A percentile compares a stretch with the other conserved stretches of the same genome.
Evolutionary conservation across 2,888 invertebrate genomes (phyloP).

Genomic region (Drosophila hamatofila): DNA sequence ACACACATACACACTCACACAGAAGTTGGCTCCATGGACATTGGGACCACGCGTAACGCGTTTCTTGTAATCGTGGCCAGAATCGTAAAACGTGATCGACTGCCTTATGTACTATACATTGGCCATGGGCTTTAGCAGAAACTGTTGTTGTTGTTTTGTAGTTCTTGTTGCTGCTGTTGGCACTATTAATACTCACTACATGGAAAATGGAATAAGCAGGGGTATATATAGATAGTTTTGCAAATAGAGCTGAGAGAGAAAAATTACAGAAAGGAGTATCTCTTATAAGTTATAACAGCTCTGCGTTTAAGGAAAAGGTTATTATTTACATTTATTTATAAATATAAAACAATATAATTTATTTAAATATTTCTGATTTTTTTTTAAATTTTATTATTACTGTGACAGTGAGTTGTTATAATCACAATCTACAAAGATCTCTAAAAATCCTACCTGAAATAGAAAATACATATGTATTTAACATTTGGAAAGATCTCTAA

Average conservation of each 20-base stretch:
- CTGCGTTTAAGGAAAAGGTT: too few relatives aligned
- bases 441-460: background rate
- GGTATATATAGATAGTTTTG: slow-evolving; percentile 24
- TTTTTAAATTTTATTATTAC: too few relatives aligned
- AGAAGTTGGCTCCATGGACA: slow-evolving; percentile 55
- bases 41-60: slow-evolving; percentile 76
- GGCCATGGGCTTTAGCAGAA: slow-evolving; percentile 49
- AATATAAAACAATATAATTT: too few relatives aligned
- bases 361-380: too few relatives aligned
- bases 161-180: slow-evolving; percentile 27
- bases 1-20: slow-evolving; percentile 4
- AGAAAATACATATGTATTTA: too few relatives aligned
- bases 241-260: background rate
- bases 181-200: slow-evolving; percentile 56
- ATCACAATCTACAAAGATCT: too few relatives aligned
- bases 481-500: too few relatives aligned
- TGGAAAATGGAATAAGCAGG: slow-evolving; percentile 7
- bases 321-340: too few relatives aligned
- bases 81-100: slow-evolving; percentile 81
- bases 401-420: too few relatives aligned
- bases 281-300: too few relatives aligned
- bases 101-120: slow-evolving; percentile 72
- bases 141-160: slow-evolving; percentile 33
- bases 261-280: background rate
- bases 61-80: slow-evolving; percentile 73